These are phyloP conservation scores for Cherax destructor DNA, from an alignment of 1,140 invertebrate species.

Conservation along the genomic window DNA sequence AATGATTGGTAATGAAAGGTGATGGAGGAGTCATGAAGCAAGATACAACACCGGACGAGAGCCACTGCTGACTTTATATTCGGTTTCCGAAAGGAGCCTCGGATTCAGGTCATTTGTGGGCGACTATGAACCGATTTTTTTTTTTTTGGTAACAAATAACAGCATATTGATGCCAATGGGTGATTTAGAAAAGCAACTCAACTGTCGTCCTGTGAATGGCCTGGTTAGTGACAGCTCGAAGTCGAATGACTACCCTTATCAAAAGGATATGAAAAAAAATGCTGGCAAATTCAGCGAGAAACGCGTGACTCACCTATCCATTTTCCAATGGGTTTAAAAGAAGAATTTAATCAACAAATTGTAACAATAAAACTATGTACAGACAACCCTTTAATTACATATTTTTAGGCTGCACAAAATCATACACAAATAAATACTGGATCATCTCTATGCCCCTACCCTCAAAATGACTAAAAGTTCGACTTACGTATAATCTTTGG, in stretches of 20 bases:
- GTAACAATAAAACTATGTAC: conserved; percentile 43
- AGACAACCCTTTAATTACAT: conserved; percentile 57
- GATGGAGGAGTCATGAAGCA: conserved; percentile 1
- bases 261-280: conserved; percentile 18
- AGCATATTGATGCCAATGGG: too few relatives aligned
- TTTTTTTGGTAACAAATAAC: too few relatives aligned
- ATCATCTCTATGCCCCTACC: conserved; percentile 67
- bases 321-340: conserved; percentile 14
- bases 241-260: conserved; percentile 31
- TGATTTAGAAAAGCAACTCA: background rate
- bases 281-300: background rate
- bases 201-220: conserved; percentile 21
- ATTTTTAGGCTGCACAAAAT: conserved; percentile 36
- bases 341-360: conserved; percentile 6
- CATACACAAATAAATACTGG: conserved; percentile 65
- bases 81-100: too few relatives aligned
- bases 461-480: conserved; percentile 51
- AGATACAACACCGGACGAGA: conserved; percentile 29
- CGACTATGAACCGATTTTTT: too few relatives aligned
- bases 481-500: conserved; percentile 66
- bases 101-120: too few relatives aligned
- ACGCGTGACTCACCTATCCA: conserved; percentile 30
- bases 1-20: background rate
- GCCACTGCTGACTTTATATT: background rate
- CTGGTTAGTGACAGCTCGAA: conserved; percentile 32